Base-by-base conservation (phyloP, 1,140 invertebrate species). In the Gryon sp. region DNA sequence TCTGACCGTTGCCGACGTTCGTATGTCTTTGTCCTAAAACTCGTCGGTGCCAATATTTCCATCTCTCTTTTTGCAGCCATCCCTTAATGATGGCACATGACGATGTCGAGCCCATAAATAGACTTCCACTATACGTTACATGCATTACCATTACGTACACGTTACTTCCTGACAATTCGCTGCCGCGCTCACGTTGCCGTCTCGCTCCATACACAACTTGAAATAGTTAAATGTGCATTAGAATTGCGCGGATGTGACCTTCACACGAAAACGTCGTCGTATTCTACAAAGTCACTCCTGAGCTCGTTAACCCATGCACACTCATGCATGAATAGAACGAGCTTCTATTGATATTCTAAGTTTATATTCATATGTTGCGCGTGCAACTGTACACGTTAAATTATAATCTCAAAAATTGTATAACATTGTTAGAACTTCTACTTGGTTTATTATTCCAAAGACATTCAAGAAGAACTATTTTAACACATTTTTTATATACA, bases 101-200 rank as follows among this genome's bases (percentile, higher is more conserved):
- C 46, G 60, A 59, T 30, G 32, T 48, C 12, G n/a, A n/a, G 32
- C 50, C 45, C 60, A 68, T 74, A 76, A 80, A 76, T 80, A 80
- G 30, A 69, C 12, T 45, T 46, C 18, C 66, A 52, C 18, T 68
- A 38, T 48, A 50, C 62, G 68, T 76, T n/a, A 70, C 62, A 52
- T 55, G 62, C 75, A 69, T 59, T 68, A 46, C 57, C 38, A 72
- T 76, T 72, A 72, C 45, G 50, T 76, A 63, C n/a, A n/a, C 68
- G 63, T 65, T 55, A 48, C 74, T 79, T 76, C 74, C 62, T 73
- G 62, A 14, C 73, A 69, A 76, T 79, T 76, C 72, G 66, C 53
- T 55, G 59, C 32, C 59, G 60, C 60, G 65, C 69, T 59, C 62
- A 73, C 63, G 45, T n/a, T n/a, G n/a, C n/a, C 48, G 34, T 65